Conservation (phyloP, 2,797 vertebrate species). For the Sylvilagus floridanus region DNA sequence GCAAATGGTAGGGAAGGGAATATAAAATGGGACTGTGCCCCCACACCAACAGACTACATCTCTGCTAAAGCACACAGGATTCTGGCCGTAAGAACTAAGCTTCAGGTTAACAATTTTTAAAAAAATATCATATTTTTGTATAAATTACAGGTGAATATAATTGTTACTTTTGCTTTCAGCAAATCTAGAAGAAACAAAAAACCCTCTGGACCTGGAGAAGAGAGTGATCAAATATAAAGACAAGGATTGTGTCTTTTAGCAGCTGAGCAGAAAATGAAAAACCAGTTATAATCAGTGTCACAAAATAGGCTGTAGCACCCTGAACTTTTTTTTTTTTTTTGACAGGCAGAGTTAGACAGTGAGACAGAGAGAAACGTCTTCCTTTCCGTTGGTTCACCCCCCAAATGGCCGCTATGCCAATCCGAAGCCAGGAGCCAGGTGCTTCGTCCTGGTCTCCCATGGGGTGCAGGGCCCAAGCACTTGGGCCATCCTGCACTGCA, state of each 20-base stretch:
- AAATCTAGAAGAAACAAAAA: background rate
- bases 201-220: background rate
- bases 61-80: background rate
- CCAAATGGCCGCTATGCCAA: too few relatives aligned
- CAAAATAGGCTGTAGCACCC: background rate
- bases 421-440: too few relatives aligned
- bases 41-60: background rate
- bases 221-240: background rate
- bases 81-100: background rate
- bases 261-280: background rate
- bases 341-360: too few relatives aligned
- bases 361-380: too few relatives aligned
- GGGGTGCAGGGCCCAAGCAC: too few relatives aligned
- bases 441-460: too few relatives aligned
- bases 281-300: background rate
- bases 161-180: background rate
- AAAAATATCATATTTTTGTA: background rate
- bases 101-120: background rate
- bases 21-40: background rate
- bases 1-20: background rate
- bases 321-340: too few relatives aligned
- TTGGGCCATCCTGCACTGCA: too few relatives aligned
- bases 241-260: background rate
- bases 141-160: background rate
- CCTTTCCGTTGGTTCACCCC: too few relatives aligned